A percentile compares a stretch with the other conserved stretches of the same genome.
phyloP scores from a whole-genome alignment of 2,888 invertebrate species.

The Dicyrtoma fusca region DNA sequence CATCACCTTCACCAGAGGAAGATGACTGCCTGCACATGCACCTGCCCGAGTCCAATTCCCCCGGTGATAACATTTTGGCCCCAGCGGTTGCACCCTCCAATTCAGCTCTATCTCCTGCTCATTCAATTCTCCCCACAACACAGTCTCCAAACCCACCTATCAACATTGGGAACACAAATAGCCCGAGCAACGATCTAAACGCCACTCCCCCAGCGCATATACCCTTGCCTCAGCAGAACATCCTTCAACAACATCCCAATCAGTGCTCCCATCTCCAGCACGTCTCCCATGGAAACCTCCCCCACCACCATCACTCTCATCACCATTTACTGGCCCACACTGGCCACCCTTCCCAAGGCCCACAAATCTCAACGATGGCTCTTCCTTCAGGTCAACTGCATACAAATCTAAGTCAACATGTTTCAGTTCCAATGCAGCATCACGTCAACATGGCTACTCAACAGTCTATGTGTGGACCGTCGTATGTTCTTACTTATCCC shows the following conservation, averaged over 20 bases:
- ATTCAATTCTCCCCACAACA: neutral
- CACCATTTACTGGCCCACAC: constrained; percentile 10
- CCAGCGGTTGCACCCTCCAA: neutral
- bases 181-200: neutral
- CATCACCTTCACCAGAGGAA: constrained; percentile 13
- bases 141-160: constrained; percentile 31
- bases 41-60: constrained; percentile 6
- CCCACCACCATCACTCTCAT: too few relatives aligned
- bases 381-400: constrained; percentile 30
- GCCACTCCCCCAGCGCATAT: constrained; percentile 6
- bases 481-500: constrained; percentile 37
- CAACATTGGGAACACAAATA: neutral
- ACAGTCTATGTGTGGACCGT: constrained; percentile 31
- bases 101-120: constrained; percentile 13
- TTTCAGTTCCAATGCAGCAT: constrained; percentile 29
- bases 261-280: constrained; percentile 9
- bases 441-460: constrained; percentile 26
- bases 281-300: constrained; percentile 2
- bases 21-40: neutral
- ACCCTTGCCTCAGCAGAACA: neutral
- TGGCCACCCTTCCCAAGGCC: constrained; percentile 10
- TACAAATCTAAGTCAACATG: constrained; percentile 29
- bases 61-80: constrained; percentile 2
- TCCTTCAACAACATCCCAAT: neutral
- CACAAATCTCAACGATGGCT: constrained; percentile 15